Base-by-base conservation (phyloP, 2,797 vertebrate species). In the Anniella stebbinsi region DNA sequence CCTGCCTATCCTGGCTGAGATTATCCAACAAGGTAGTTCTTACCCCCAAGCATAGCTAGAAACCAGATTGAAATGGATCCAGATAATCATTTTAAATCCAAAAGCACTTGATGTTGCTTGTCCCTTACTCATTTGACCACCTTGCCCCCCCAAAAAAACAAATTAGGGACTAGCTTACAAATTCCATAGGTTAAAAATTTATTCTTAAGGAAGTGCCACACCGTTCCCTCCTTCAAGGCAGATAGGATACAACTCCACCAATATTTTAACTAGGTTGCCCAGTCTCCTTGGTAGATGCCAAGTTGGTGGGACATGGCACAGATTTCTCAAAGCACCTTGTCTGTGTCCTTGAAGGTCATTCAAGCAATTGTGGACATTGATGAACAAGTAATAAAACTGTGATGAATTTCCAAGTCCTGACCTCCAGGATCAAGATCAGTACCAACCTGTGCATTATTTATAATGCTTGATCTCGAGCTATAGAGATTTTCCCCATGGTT, bases 21-120 rank as follows among this genome's bases (percentile, higher is more conserved):
- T 38, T 33, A 72, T 72, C n/a, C 45, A 80, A 10, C 4, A 38
- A 63, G 13, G 45, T n/a, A 80, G 66, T 17, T 66, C 38, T 80
- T 87, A 48, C 73, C 63, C 15, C 60, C 36, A 73, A 45, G 8
- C 10, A 70, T 25, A 82, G 23, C 33, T 48, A 63, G 41, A 63
- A 88, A 83, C 54, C 80, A 83, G 70, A 38, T 25, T 60, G n/a
- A 86, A 72, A 86, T 75, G 23, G 36, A 75, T 86, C 69, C 2
- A 18, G 36, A 57, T 75, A 15, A 57, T 57, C 48, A 36, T 12
- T n/a, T 73, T 83, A 17, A 63, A 67, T 60, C 51, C 18, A 57
- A 25, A 45, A 84, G 25, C 25, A 25, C 23, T 41, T 21, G 4
- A 7, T 21, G 33, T 57, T 57, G 1, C 73, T 1, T 57, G 28